A percentile compares a stretch with the other conserved stretches of the same genome.
Evolutionary conservation across 2,113 vertebrate genomes (phyloP).

Genomic region (Sinocyclocheilus maitianheensis): DNA sequence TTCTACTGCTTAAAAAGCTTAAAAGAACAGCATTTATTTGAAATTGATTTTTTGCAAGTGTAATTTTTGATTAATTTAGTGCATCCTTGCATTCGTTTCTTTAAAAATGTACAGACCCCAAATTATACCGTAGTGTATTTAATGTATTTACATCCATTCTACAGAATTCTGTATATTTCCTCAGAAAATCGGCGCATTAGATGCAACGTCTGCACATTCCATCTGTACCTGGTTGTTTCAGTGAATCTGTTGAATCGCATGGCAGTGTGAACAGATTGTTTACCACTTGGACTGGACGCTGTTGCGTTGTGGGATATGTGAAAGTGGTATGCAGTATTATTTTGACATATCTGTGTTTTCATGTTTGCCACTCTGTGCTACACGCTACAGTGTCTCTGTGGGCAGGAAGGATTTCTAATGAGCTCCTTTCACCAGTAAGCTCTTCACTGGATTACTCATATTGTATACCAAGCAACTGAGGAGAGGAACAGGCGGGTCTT

Average conservation of each 20-base stretch:
- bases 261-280: not conserved
- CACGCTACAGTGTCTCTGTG: not conserved
- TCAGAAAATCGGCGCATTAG: not conserved
- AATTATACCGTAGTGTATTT: not conserved
- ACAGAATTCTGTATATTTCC: not conserved
- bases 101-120: too few species aligned
- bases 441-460: slow-evolving; percentile 51
- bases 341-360: not conserved
- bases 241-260: not conserved
- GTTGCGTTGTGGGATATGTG: slow-evolving; percentile 15
- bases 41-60: too few species aligned
- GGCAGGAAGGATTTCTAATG: slow-evolving; percentile 42
- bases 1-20: not conserved
- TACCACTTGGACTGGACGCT: not conserved
- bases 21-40: not conserved
- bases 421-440: slow-evolving; percentile 44
- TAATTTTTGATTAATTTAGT: too few species aligned
- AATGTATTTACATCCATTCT: not conserved
- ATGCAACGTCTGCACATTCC: not conserved
- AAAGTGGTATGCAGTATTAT: slow-evolving; percentile 6
- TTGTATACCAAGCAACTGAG: slow-evolving; percentile 25
- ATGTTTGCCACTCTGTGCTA: not conserved
- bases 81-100: not conserved
- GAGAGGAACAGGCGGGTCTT: not conserved
- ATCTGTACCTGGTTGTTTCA: not conserved